These are phyloP conservation scores for Bryconaethiops microstoma DNA, from an alignment of 2,797 vertebrate genomes.

Conservation along the genomic window DNA sequence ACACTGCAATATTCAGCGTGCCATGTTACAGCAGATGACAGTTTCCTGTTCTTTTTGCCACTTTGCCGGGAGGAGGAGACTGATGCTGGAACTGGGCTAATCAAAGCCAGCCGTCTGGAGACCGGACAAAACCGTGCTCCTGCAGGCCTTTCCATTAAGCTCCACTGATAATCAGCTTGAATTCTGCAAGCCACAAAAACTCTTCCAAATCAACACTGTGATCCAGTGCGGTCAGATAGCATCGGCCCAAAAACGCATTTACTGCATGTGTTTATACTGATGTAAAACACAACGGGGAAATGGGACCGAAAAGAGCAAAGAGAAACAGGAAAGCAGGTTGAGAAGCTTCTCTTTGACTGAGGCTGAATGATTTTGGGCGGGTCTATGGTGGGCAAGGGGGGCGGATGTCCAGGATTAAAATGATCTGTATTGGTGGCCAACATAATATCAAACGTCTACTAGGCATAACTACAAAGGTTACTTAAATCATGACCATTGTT, in stretches of 20 bases:
- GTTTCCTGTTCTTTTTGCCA: slow-evolving; percentile 10
- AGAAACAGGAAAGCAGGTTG: neutral
- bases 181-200: slow-evolving; percentile 35
- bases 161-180: slow-evolving; percentile 67
- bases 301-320: neutral
- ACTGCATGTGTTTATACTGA: neutral
- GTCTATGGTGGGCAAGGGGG: too few relatives aligned
- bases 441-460: too few relatives aligned
- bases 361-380: too few relatives aligned
- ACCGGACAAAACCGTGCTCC: slow-evolving; percentile 62
- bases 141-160: slow-evolving; percentile 64
- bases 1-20: neutral
- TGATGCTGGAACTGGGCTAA: slow-evolving; percentile 60
- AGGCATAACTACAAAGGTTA: too few relatives aligned
- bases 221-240: slow-evolving; percentile 47
- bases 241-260: slow-evolving; percentile 46
- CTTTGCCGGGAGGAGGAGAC: slow-evolving; percentile 36
- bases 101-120: slow-evolving; percentile 71
- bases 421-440: too few relatives aligned
- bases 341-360: neutral
- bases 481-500: too few relatives aligned
- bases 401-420: too few relatives aligned
- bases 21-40: neutral
- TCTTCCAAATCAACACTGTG: slow-evolving; percentile 58
- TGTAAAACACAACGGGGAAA: neutral